Evolutionary conservation across 2,888 invertebrate species (phyloP), one percentile per base, ranked within the genome.

Genomic region (Meghimatium bilineatum): DNA sequence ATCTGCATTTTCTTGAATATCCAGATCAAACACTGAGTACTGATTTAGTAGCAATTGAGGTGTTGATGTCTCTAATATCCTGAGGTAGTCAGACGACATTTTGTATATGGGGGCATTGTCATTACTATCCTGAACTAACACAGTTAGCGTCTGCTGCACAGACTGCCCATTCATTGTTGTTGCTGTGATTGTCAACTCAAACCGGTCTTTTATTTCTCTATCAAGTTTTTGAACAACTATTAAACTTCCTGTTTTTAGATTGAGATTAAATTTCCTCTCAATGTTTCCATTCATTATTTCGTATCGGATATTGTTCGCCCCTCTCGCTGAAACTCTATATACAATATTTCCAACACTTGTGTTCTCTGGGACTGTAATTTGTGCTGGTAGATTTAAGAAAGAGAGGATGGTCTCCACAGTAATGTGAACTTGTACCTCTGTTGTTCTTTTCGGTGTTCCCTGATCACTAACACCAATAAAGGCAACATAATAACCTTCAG

Each of bases 381-480:
- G 36, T 23, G n/a, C 63, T n/a, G 76, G 80, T 26, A 80, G 67
- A 5, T 52, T 71, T 8, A 17, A 34, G n/a, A 79, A 80, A 20
- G 0, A 52, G 29, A 84, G 75, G 23, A 34, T 26, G 0, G 56
- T 74, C 49, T 80, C 80, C 20, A 84, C 75, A 5, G 32, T 52
- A 34, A 83, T 78, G 20, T 78, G 56, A 36, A 83, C 72, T 3
- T 44, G 12, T 23, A 79, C 38, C 10, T 63, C 36, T 29, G 66
- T 52, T n/a, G 89, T 89, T 67, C 87, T 72, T n/a, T 85, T 83
- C 1, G 91, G 90, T 52, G 84, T 86, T 0, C 90, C 90, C 32
- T 89, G 89, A 87, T 91, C 91, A 20, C 86, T 88, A 20, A 91
- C 91, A 38, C 88, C 87, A 44, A 91, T 87, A 29, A 84, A 86